Evolutionary conservation across 2,888 invertebrate genomes (phyloP).

Genomic region (Chymomyza procnemis): DNA sequence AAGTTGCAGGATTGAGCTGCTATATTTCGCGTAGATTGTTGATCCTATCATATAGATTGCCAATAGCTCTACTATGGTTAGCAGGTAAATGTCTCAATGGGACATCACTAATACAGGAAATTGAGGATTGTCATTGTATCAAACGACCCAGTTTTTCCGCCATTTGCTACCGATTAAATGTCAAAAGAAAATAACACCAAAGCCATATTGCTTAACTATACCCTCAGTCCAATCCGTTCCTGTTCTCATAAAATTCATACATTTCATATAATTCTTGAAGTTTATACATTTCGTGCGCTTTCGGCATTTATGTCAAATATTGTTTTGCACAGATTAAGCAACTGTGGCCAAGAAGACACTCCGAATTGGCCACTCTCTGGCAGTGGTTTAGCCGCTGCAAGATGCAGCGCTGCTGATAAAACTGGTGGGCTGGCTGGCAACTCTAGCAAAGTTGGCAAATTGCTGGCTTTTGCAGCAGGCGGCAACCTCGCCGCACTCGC

Average conservation of each 20-base stretch:
- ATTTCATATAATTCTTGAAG: not conserved
- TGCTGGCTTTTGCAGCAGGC: not conserved
- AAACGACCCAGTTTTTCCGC: too few species aligned
- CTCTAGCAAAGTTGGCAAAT: constrained; percentile 14
- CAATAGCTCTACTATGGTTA: too few species aligned
- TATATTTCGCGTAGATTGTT: too few species aligned
- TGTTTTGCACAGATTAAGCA: constrained; percentile 4
- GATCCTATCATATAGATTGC: too few species aligned
- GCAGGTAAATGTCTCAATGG: too few species aligned
- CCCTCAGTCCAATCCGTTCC: not conserved
- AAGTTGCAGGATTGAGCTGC: too few species aligned
- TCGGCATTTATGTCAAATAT: constrained; percentile 70
- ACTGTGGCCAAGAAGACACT: constrained; percentile 14
- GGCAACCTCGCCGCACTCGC: constrained; percentile 54
- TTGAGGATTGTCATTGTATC: too few species aligned
- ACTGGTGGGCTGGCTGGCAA: constrained; percentile 49
- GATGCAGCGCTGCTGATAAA: constrained; percentile 52
- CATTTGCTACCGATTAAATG: too few species aligned
- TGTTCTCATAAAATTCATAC: not conserved
- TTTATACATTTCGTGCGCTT: constrained; percentile 58
- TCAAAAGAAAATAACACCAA: too few species aligned
- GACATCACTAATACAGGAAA: too few species aligned
- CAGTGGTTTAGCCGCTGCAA: constrained; percentile 14
- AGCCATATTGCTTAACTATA: not conserved
- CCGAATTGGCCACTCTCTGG: not conserved